A percentile compares a stretch with the other conserved stretches of the same genome.
These are phyloP conservation scores for Apis dorsata DNA, from an alignment of 1,140 invertebrate genomes.

Conservation along the genomic window DNA sequence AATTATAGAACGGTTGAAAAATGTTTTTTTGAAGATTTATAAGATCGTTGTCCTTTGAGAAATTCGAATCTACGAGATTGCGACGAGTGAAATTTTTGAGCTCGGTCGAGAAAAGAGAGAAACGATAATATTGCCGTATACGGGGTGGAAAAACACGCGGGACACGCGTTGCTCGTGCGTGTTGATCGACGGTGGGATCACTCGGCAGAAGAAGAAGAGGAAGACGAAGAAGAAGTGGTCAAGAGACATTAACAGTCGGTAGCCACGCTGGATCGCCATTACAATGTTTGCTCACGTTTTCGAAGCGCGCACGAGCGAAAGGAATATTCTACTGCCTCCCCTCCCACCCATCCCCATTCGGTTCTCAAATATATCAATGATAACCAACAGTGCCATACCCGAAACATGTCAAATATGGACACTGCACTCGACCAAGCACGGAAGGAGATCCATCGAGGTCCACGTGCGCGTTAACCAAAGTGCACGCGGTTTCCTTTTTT, in stretches of 20 bases:
- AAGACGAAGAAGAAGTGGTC: conserved; percentile 17
- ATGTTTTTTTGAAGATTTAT: too few species aligned
- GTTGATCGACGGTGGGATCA: conserved; percentile 41
- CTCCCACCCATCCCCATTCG: conserved; percentile 12
- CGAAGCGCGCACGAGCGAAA: conserved; percentile 31
- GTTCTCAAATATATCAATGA: conserved; percentile 70
- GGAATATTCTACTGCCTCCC: conserved; percentile 29
- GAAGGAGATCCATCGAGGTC: conserved; percentile 10
- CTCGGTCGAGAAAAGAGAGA: too few species aligned
- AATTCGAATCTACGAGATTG: too few species aligned
- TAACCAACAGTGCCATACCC: conserved; percentile 50
- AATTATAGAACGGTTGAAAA: too few species aligned
- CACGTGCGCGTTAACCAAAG: background rate
- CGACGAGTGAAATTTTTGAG: too few species aligned
- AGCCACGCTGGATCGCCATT: conserved; percentile 59
- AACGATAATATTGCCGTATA: too few species aligned
- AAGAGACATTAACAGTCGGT: conserved; percentile 56
- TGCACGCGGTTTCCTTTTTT: background rate
- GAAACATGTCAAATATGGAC: conserved; percentile 71
- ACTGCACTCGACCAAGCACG: conserved; percentile 63
- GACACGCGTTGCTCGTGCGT: background rate
- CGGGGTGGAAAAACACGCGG: too few species aligned
- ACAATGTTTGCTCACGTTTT: conserved; percentile 65
- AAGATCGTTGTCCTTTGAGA: too few species aligned
- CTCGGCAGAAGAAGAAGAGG: background rate